Conservation (phyloP, 2,888 invertebrate species). For the Agriopis leucophaearia region DNA sequence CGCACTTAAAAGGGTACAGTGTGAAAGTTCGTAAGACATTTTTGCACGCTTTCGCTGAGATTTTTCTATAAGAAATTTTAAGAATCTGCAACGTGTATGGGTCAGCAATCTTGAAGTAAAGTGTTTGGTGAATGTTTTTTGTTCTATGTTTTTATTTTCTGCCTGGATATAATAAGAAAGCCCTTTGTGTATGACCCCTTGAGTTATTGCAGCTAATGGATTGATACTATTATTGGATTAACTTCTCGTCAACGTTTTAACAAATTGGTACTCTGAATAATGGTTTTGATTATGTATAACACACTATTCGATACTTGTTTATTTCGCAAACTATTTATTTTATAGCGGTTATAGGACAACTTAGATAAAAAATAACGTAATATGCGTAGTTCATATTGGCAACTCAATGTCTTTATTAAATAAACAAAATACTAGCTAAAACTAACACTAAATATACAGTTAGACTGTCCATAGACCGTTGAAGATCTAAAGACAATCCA, state of each 20-base stretch:
- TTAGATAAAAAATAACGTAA: too few species aligned
- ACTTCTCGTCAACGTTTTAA: neutral
- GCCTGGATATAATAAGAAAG: neutral
- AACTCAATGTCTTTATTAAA: too few species aligned
- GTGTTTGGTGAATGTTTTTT: neutral
- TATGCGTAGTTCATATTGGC: too few species aligned
- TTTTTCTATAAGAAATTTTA: conserved; percentile 20
- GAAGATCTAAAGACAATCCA: too few species aligned
- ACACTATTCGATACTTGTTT: neutral
- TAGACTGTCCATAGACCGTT: too few species aligned
- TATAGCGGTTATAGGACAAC: too few species aligned
- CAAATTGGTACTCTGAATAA: neutral
- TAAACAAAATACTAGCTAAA: too few species aligned
- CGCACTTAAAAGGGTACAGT: conserved; percentile 32
- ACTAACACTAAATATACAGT: too few species aligned
- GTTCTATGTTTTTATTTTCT: conserved; percentile 20
- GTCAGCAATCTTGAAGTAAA: neutral
- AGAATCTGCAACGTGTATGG: neutral
- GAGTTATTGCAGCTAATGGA: conserved; percentile 20
- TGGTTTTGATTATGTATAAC: neutral
- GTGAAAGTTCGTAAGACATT: conserved; percentile 19
- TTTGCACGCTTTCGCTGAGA: conserved; percentile 10
- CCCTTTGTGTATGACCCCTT: neutral
- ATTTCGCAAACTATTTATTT: neutral
- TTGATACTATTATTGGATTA: conserved; percentile 16